A percentile compares a stretch with the other conserved stretches of the same genome.
Conservation (phyloP, 2,888 invertebrate species). For the Orgyia antiqua region DNA sequence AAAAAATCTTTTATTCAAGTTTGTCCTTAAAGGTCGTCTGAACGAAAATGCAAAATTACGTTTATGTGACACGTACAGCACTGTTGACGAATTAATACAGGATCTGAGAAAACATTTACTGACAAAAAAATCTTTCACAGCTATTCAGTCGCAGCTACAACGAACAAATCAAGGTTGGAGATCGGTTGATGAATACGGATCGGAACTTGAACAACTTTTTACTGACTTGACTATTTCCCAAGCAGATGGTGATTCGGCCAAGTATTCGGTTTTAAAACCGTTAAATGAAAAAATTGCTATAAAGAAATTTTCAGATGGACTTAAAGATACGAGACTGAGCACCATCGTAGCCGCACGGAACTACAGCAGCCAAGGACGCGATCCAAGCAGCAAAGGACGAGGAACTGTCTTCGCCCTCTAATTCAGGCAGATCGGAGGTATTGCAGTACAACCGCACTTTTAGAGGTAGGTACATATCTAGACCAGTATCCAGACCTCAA, state of each 20-base stretch:
- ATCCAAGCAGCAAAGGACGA: slow-evolving; percentile 7
- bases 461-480: background rate
- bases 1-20: slow-evolving; percentile 9
- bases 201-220: slow-evolving; percentile 10
- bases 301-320: slow-evolving; percentile 2
- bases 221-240: slow-evolving; percentile 13
- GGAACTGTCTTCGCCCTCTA: background rate
- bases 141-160: slow-evolving; percentile 7
- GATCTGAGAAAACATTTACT: slow-evolving; percentile 7
- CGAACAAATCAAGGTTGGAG: slow-evolving; percentile 2
- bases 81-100: slow-evolving; percentile 4
- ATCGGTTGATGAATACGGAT: slow-evolving; percentile 8
- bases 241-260: slow-evolving; percentile 7
- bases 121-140: slow-evolving; percentile 7
- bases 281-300: slow-evolving; percentile 3
- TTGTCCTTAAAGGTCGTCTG: slow-evolving; percentile 13
- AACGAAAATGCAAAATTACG: slow-evolving; percentile 7
- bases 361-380: slow-evolving; percentile 5
- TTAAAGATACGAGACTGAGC: slow-evolving; percentile 2
- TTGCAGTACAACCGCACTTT: background rate
- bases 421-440: background rate
- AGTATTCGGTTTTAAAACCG: slow-evolving; percentile 5
- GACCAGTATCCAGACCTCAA: background rate
- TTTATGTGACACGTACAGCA: background rate
- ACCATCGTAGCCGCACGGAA: slow-evolving; percentile 4